Conservation (phyloP, 2,113 vertebrate species). For the Nothobranchius furzeri region DNA sequence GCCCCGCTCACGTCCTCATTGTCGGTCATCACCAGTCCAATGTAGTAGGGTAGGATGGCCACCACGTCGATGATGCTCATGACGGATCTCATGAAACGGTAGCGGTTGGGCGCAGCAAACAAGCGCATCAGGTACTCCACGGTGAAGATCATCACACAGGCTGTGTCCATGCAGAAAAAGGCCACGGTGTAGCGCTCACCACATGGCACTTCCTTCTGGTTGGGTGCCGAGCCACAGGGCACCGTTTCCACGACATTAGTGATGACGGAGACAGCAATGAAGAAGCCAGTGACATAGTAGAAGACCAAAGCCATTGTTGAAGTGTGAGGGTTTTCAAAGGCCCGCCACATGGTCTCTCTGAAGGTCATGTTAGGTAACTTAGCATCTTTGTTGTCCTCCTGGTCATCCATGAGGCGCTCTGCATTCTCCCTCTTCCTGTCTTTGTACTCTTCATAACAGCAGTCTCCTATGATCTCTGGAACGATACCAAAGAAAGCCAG, state of each 20-base stretch:
- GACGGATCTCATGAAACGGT: constrained; percentile 94
- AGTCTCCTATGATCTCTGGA: constrained; percentile 97
- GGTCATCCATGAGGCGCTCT: constrained; percentile 95
- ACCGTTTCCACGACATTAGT: constrained; percentile 98
- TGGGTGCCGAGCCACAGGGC: constrained; percentile 86
- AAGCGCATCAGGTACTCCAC: constrained; percentile 96
- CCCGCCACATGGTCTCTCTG: constrained; percentile 98
- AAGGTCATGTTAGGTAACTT: constrained; percentile 93
- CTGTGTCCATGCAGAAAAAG: constrained; percentile 99
- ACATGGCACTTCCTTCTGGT: constrained; percentile 92
- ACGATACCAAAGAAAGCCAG: constrained; percentile 98
- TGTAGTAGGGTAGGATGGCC: constrained; percentile 98
- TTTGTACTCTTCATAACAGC: constrained; percentile 99
- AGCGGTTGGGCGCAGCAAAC: constrained; percentile 95
- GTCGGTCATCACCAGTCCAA: constrained; percentile 98
- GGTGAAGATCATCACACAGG: constrained; percentile 98
- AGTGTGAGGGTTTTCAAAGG: constrained; percentile 98
- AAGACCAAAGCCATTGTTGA: constrained; percentile 99
- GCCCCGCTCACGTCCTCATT: constrained; percentile 98
- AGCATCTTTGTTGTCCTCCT: constrained; percentile 92
- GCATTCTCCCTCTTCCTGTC: constrained; percentile 95
- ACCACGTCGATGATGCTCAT: constrained; percentile 99
- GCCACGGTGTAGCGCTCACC: constrained; percentile 94
- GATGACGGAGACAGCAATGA: constrained; percentile 96
- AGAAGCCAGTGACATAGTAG: constrained; percentile 99